Conservation (phyloP, 2,113 vertebrate species). For the Hydropotes inermis region DNA sequence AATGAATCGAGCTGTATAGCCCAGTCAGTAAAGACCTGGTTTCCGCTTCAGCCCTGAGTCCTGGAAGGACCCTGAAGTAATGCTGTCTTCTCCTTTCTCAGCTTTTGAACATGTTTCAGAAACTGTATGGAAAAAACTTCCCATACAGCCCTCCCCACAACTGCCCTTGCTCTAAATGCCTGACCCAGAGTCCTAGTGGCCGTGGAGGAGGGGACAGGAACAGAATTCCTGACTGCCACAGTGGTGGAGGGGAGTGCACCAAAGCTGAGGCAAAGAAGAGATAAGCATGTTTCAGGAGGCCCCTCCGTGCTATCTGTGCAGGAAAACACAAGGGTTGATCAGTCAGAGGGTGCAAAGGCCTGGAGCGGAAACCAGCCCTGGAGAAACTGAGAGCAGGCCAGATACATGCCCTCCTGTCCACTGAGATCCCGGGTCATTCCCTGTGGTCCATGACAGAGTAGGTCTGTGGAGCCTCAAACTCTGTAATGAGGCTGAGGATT, state of each 20-base stretch:
- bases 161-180: neutral
- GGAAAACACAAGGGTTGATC: neutral
- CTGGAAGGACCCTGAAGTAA: neutral
- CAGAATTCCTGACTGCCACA: neutral
- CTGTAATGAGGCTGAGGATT: neutral
- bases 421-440: neutral
- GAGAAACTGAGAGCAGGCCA: neutral
- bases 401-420: rapidly evolving
- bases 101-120: neutral
- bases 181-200: neutral
- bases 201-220: neutral
- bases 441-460: rapidly evolving
- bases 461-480: neutral
- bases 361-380: neutral
- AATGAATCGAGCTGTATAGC: neutral
- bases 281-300: neutral
- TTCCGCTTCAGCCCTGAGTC: neutral
- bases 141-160: neutral
- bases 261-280: neutral
- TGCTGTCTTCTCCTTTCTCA: neutral
- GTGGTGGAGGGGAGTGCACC: neutral
- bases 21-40: no score
- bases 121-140: neutral
- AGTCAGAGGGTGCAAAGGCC: neutral
- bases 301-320: neutral